A percentile compares a stretch with the other conserved stretches of the same genome.
These are phyloP conservation scores for Drosophila micromelanica DNA, from an alignment of 1,140 invertebrate genomes.

Conservation along the genomic window DNA sequence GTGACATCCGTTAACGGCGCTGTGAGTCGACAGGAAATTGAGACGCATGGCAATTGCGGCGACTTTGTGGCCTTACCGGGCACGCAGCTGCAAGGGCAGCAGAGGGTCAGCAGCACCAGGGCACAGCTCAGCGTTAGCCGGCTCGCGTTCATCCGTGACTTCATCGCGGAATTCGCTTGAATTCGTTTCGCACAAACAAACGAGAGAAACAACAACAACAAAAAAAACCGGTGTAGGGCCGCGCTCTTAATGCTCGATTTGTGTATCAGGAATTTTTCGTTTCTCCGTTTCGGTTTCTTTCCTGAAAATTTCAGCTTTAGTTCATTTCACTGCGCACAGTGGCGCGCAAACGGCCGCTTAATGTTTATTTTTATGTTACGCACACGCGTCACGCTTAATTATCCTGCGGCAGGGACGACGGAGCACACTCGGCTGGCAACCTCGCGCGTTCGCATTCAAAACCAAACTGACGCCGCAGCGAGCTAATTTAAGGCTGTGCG, in stretches of 20 bases:
- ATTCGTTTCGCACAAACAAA: constrained; percentile 42
- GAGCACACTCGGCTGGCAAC: constrained; percentile 48
- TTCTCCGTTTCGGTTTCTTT: constrained; percentile 31
- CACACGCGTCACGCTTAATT: constrained; percentile 81
- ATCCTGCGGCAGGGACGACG: constrained; percentile 40
- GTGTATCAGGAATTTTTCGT: constrained; percentile 48
- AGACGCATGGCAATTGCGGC: not conserved
- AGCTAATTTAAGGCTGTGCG: constrained; percentile 58
- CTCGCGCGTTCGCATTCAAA: constrained; percentile 54
- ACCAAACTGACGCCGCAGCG: constrained; percentile 56
- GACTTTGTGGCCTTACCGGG: constrained; percentile 40
- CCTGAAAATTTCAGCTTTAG: constrained; percentile 40
- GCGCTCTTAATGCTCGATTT: constrained; percentile 37
- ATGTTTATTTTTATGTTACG: constrained; percentile 80
- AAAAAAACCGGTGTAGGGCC: constrained; percentile 58
- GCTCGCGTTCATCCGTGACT: constrained; percentile 30
- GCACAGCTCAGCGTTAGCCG: constrained; percentile 52
- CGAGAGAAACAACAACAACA: not conserved
- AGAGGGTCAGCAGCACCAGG: too few relatives aligned
- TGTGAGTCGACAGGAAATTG: constrained; percentile 11
- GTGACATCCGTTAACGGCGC: constrained; percentile 47
- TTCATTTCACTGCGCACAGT: constrained; percentile 49
- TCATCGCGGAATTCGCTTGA: constrained; percentile 40
- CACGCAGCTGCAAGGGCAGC: constrained; percentile 44
- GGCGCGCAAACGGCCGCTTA: constrained; percentile 54